A percentile compares a stretch with the other conserved stretches of the same genome.
Evolutionary conservation across 2,888 invertebrate species (phyloP).

Genomic region (Zaprionus obscuricornis): DNA sequence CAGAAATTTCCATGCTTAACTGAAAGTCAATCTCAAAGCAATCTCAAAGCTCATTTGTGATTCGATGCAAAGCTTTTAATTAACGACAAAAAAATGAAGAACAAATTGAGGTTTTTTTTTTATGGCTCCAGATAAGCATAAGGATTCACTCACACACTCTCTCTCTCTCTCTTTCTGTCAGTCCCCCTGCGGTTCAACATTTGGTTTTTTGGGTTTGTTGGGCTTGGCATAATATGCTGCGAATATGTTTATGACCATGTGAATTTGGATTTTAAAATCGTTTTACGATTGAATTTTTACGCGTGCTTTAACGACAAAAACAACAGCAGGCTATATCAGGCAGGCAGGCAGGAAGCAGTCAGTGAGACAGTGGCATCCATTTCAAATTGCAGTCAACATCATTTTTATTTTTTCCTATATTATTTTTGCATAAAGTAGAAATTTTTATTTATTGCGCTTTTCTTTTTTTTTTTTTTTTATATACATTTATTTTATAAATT

Average conservation of each 20-base stretch:
- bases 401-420: no score
- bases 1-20: no score
- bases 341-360: constrained; percentile 19
- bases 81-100: constrained; percentile 16
- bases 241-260: constrained; percentile 42
- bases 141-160: no score
- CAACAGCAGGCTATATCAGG: constrained; percentile 3
- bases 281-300: constrained; percentile 61
- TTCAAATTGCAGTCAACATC: no score
- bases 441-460: no score
- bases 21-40: no score
- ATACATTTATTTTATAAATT: no score
- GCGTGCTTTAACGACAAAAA: constrained; percentile 45
- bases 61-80: constrained; percentile 46
- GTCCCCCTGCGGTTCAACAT: no score
- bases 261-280: constrained; percentile 53
- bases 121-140: constrained; percentile 59
- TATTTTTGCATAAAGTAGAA: no score
- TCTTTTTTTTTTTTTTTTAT: background rate
- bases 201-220: background rate
- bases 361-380: constrained; percentile 25
- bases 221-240: background rate
- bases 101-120: constrained; percentile 33
- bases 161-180: no score
- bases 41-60: no score